Percentiles rank a stretch among this genome's conserved stretches.
Evolutionary conservation across 2,113 vertebrate genomes (phyloP).

Genomic region (Austrofundulus limnaeus): DNA sequence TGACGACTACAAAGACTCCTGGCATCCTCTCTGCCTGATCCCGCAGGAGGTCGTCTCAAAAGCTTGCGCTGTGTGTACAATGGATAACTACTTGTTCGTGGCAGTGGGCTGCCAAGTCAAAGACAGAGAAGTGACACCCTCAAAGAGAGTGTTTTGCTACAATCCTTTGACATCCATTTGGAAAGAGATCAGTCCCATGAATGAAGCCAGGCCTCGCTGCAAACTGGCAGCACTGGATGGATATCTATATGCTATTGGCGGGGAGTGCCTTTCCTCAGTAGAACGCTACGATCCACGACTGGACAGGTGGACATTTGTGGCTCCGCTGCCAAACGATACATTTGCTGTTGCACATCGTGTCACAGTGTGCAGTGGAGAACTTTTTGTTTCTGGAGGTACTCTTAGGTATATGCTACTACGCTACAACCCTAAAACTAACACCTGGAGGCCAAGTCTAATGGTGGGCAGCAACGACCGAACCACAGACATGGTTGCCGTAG

Average conservation of each 20-base stretch:
- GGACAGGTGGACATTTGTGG: conserved; percentile 87
- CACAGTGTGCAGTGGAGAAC: conserved; percentile 80
- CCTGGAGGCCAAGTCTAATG: conserved; percentile 78
- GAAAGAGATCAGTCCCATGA: conserved; percentile 88
- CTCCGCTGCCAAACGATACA: conserved; percentile 86
- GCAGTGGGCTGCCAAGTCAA: conserved; percentile 83
- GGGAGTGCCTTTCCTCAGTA: conserved; percentile 89
- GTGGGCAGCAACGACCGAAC: conserved; percentile 80
- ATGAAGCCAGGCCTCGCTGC: conserved; percentile 88
- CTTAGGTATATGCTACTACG: conserved; percentile 84
- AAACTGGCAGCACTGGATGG: conserved; percentile 88
- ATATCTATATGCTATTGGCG: conserved; percentile 89
- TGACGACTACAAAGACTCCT: conserved; percentile 79
- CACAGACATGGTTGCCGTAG: conserved; percentile 78
- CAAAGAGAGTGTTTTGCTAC: conserved; percentile 90
- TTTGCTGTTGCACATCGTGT: conserved; percentile 91
- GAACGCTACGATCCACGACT: conserved; percentile 88
- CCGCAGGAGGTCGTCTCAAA: conserved; percentile 83
- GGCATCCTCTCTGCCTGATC: conserved; percentile 80
- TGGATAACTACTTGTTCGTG: conserved; percentile 95
- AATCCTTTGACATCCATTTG: conserved; percentile 89
- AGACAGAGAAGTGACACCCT: conserved; percentile 70
- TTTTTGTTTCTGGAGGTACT: conserved; percentile 89
- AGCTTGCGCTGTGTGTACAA: conserved; percentile 85
- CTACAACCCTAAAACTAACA: conserved; percentile 76